Conservation (phyloP, 2,113 vertebrate genomes). For the Semnornis frantzii region DNA sequence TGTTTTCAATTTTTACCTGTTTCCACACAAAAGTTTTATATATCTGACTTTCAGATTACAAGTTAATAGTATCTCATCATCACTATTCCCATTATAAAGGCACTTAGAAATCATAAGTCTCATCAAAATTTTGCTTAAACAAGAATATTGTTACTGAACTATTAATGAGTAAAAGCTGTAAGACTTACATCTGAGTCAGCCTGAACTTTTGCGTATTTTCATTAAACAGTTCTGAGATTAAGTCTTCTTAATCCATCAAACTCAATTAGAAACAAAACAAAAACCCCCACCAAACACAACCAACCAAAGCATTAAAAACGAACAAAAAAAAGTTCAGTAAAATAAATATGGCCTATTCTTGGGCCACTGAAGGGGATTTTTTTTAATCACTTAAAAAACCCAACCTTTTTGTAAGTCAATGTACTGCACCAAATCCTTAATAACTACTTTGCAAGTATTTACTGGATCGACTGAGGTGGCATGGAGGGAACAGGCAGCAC, state of each 20-base stretch:
- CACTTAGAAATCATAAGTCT: neutral
- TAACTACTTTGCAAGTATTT: neutral
- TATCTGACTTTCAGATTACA: neutral
- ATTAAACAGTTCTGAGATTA: conserved; percentile 39
- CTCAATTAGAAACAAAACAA: neutral
- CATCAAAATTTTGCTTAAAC: conserved; percentile 29
- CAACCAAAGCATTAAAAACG: neutral
- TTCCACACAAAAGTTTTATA: neutral
- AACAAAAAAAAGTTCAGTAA: neutral
- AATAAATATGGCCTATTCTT: neutral
- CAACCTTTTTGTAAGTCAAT: neutral
- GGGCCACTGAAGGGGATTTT: neutral
- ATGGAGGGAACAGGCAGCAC: neutral
- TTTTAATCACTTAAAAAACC: neutral
- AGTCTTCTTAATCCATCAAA: conserved; percentile 40
- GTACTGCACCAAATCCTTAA: neutral
- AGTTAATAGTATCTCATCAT: conserved; percentile 3
- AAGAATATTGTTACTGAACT: conserved; percentile 29
- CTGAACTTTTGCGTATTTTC: conserved; percentile 58
- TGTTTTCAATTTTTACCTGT: neutral
- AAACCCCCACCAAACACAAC: no score
- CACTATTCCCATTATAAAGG: neutral
- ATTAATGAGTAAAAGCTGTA: neutral
- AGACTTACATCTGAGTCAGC: neutral
- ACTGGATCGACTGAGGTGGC: neutral